These are phyloP conservation scores for Heliornis fulica DNA, from an alignment of 2,113 vertebrate genomes.

Conservation along the genomic window DNA sequence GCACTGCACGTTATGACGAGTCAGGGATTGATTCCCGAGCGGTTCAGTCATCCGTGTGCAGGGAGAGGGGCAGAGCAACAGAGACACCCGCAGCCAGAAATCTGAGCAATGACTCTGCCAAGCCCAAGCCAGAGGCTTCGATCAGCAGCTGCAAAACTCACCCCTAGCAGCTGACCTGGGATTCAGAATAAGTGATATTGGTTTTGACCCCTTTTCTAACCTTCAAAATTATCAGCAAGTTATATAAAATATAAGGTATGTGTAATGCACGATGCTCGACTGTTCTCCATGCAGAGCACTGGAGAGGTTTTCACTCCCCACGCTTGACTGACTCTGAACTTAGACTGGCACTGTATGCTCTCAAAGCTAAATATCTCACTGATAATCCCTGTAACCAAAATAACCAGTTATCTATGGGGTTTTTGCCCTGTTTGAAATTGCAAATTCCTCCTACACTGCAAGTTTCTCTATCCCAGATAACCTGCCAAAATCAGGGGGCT, in stretches of 20 bases:
- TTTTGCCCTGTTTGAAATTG: not conserved
- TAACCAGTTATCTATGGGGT: not conserved
- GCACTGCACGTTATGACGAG: not conserved
- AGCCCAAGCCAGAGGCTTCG: not conserved
- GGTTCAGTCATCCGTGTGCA: fast-evolving
- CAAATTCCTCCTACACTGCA: conserved; percentile 7
- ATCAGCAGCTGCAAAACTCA: not conserved
- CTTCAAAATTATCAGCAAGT: not conserved
- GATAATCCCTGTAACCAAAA: conserved; percentile 7
- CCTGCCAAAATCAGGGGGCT: conserved; percentile 29
- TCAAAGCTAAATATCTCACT: conserved; percentile 45
- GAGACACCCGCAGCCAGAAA: not conserved
- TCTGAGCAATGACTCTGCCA: not conserved
- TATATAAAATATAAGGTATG: not conserved
- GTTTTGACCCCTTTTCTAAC: not conserved
- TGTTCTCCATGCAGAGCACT: not conserved
- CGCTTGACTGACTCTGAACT: not conserved
- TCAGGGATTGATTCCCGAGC: not conserved
- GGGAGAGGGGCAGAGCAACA: not conserved
- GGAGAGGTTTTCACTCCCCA: not conserved
- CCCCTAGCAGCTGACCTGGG: not conserved
- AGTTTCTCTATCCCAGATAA: not conserved
- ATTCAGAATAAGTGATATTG: not conserved
- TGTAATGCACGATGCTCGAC: not conserved
- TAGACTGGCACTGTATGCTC: not conserved